Evolutionary conservation across 2,888 invertebrate species (phyloP), one percentile per base, ranked within the genome.

Genomic region (Erebia ligea): DNA sequence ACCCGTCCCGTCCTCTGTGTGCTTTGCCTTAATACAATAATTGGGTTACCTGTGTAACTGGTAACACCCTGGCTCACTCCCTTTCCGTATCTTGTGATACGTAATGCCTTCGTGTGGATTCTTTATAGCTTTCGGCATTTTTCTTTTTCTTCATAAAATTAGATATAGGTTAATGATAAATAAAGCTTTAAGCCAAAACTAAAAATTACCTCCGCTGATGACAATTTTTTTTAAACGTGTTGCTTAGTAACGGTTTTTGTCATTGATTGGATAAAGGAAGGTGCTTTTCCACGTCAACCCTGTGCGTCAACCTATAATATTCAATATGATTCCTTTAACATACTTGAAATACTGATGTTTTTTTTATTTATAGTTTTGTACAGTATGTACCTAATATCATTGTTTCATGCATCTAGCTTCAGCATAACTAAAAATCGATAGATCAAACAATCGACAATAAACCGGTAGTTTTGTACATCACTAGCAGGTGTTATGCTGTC

Each of bases 21-120:
- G 34, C 34, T 34, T 34, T 34, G 34, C 34, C 6, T 6, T 34
- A 34, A 15, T 48, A 48, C 48, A 48, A 50, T 50, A 50, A n/a
- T 54, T n/a, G n/a, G n/a, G 17, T 19, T 64, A 92, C 92, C 84
- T 89, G 76, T 92, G 92, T 48, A 92, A 75, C 70, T 92, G 92
- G 71, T 92, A 92, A 68, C 92, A 92, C 0, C 92, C 92, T 0
- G 87, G 86, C 5, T 91, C 87, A n/a, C 79, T 81, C 0, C 89
- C 88, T 48, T 78, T 84, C 1, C 70, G 70, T 0, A 91, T 80
- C n/a, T 65, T 67, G 73, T 90, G 87, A 75, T 92, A 93, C 19
- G 85, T 85, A 56, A 92, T 86, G 15, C 81, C 85, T 17, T 90
- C 90, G 57, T 91, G 90, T 0, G 78, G 77, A 69, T 84, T 81